Evolutionary conservation across 92 coral and sea anemone species (phyloP).

Genomic region (Bergia puertoricense): DNA sequence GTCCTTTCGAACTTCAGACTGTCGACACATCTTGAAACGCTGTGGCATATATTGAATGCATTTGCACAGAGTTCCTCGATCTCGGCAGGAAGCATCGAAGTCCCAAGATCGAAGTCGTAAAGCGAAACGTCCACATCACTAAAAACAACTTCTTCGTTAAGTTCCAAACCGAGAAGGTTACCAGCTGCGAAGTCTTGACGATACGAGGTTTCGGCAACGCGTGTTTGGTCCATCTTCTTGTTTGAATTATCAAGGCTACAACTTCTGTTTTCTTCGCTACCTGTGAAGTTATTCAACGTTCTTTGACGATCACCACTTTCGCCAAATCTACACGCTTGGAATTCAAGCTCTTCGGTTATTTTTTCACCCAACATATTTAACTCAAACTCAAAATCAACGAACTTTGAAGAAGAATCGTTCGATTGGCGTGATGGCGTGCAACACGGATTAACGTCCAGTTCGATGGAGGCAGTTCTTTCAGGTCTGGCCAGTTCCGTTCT

Average conservation of each 20-base stretch:
- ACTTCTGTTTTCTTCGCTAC: slow-evolving; percentile 15
- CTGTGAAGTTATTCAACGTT: slow-evolving; percentile 2
- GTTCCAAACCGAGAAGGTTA: slow-evolving; percentile 76
- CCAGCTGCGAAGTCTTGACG: slow-evolving; percentile 68
- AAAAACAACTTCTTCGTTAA: slow-evolving; percentile 88
- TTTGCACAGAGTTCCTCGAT: slow-evolving; percentile 85
- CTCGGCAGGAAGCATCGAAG: slow-evolving; percentile 68
- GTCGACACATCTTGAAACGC: slow-evolving; percentile 76
- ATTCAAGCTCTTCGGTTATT: slow-evolving; percentile 74
- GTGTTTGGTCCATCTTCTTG: slow-evolving; percentile 24
- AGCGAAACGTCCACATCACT: slow-evolving; percentile 95
- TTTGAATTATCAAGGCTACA: neutral
- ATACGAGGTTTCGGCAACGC: slow-evolving; percentile 26
- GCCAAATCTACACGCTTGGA: slow-evolving; percentile 43
- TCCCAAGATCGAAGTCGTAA: slow-evolving; percentile 86
- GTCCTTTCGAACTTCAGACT: slow-evolving; percentile 77
- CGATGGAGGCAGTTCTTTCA: slow-evolving; percentile 43
- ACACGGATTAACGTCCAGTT: slow-evolving; percentile 42
- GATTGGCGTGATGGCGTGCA: slow-evolving; percentile 68
- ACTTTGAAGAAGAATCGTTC: slow-evolving; percentile 41
- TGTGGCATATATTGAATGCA: slow-evolving; percentile 47
- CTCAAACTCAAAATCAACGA: slow-evolving; percentile 71
- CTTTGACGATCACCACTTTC: slow-evolving; percentile 27
- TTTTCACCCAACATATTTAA: slow-evolving; percentile 74
- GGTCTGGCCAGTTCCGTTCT: slow-evolving; percentile 43